Percentiles rank a stretch among this genome's conserved stretches.
phyloP scores from a whole-genome alignment of 2,888 invertebrate genomes.

The Cinara cedri region DNA sequence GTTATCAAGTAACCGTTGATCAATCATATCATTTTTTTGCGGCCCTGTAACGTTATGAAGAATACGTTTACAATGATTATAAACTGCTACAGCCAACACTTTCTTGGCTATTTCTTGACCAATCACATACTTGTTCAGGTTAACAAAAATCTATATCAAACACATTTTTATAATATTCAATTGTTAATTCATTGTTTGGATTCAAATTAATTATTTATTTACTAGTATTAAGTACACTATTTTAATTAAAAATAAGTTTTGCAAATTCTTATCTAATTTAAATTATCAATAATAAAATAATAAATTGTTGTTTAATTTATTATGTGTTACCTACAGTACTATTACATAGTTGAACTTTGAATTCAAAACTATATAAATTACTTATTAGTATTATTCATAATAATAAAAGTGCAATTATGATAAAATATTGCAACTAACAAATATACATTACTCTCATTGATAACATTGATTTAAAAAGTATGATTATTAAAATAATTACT shows the following conservation, averaged over 20 bases:
- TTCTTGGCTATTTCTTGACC: constrained; percentile 98
- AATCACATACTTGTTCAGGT: constrained; percentile 93
- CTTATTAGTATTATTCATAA: no score
- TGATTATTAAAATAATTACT: constrained; percentile 13
- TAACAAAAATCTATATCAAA: constrained; percentile 82
- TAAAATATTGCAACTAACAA: no score
- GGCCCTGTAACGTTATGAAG: constrained; percentile 71
- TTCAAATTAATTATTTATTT: neutral
- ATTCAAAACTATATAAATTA: neutral
- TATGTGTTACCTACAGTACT: no score
- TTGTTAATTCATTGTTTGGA: neutral
- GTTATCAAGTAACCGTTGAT: constrained; percentile 52
- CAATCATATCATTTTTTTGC: constrained; percentile 65
- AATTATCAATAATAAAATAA: neutral
- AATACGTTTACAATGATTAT: constrained; percentile 98
- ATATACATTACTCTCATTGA: no score
- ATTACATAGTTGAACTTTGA: neutral
- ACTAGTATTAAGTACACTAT: neutral
- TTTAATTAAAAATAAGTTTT: neutral
- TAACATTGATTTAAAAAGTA: neutral
- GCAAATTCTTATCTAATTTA: neutral
- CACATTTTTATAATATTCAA: neutral
- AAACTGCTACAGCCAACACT: constrained; percentile 95
- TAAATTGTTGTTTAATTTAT: neutral
- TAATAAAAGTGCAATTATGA: no score